Evolutionary conservation across 2,113 vertebrate species (phyloP).

Genomic region (Carlito syrichta): DNA sequence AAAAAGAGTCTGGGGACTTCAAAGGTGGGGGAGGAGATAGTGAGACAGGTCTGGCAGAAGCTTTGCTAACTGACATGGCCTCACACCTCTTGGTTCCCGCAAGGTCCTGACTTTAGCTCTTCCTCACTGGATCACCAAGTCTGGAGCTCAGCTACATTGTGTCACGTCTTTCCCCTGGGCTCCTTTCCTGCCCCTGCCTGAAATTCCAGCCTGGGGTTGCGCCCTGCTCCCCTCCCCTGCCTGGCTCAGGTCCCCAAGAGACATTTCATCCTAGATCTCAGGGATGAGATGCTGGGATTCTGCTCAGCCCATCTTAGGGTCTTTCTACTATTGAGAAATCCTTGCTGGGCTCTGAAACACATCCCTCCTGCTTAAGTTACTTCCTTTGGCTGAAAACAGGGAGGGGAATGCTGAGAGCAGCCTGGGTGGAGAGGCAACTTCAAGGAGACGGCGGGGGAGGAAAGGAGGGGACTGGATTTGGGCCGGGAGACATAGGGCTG

Average conservation of each 20-base stretch:
- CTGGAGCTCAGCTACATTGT: not conserved
- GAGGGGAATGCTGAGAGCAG: conserved; percentile 23
- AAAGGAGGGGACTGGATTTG: conserved; percentile 42
- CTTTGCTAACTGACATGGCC: not conserved
- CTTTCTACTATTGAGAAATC: conserved; percentile 54
- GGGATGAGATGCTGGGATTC: not conserved
- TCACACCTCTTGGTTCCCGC: not conserved
- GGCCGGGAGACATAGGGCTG: conserved; percentile 47
- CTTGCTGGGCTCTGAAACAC: conserved; percentile 37
- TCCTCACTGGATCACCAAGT: not conserved
- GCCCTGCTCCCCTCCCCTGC: not conserved
- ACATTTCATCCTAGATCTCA: not conserved
- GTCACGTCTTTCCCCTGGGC: not conserved
- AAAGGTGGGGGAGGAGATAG: not conserved
- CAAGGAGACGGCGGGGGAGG: conserved; percentile 69
- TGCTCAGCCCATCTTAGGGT: not conserved
- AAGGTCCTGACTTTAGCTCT: not conserved
- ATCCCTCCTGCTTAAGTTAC: conserved; percentile 67
- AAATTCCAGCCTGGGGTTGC: not conserved
- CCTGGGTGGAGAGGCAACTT: conserved; percentile 66
- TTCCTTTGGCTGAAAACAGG: conserved; percentile 66
- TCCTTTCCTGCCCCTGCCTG: not conserved
- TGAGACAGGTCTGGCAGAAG: not conserved
- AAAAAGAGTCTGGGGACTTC: not conserved
- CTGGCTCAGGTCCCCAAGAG: not conserved